Percentiles rank a stretch among this genome's conserved stretches.
These are phyloP conservation scores for Euura saliciscinereae DNA, from an alignment of 1,140 invertebrate genomes.

Conservation along the genomic window DNA sequence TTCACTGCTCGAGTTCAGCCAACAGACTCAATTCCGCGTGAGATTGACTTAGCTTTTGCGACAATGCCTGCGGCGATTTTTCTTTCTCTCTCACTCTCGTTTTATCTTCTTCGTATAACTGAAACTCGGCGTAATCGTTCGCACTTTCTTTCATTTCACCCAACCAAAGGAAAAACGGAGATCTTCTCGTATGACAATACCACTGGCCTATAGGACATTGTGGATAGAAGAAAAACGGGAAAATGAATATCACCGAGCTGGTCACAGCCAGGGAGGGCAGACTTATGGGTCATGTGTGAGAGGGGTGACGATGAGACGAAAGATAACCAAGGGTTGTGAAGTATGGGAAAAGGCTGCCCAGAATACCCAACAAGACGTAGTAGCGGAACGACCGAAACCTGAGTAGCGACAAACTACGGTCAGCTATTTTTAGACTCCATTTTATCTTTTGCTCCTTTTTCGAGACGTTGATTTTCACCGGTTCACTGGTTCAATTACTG, in stretches of 20 bases:
- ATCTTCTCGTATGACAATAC: too few species aligned
- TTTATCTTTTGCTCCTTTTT: background rate
- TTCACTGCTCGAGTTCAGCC: background rate
- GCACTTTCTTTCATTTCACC: background rate
- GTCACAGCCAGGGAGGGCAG: background rate
- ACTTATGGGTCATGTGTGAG: constrained; percentile 2
- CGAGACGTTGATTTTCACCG: too few species aligned
- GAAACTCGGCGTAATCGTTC: background rate
- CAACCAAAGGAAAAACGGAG: background rate
- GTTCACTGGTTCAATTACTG: too few species aligned
- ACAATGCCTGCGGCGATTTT: background rate
- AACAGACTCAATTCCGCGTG: background rate
- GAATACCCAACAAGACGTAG: background rate
- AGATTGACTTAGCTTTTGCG: background rate
- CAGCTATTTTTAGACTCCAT: background rate
- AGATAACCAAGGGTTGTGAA: background rate
- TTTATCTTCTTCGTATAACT: background rate
- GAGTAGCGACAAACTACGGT: background rate
- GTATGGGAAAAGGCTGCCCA: background rate
- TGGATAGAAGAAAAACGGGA: too few species aligned
- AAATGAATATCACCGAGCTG: background rate
- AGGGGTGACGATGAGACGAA: background rate
- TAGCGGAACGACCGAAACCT: too few species aligned
- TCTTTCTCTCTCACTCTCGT: background rate
- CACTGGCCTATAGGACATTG: too few species aligned